These are phyloP conservation scores for Drosophila repleta DNA, from an alignment of 1,140 invertebrate genomes.

Conservation along the genomic window DNA sequence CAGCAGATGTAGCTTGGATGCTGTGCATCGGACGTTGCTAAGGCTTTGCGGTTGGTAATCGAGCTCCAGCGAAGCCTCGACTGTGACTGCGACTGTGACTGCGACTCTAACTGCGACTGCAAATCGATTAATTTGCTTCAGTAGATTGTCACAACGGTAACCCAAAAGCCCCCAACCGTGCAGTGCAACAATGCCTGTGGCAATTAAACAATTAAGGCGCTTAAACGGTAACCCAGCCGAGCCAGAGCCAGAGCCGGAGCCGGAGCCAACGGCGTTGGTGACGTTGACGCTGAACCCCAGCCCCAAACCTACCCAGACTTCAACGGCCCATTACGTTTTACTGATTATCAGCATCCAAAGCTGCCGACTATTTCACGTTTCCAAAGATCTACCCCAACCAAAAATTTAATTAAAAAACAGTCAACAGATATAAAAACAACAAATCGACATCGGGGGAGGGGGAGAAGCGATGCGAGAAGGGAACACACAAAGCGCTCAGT, in stretches of 20 bases:
- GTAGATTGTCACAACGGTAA: conserved; percentile 60
- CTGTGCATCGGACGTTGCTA: conserved; percentile 28
- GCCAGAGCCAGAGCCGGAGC: conserved; percentile 25
- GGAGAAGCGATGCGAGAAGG: not conserved
- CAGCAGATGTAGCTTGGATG: conserved; percentile 9
- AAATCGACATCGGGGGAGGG: not conserved
- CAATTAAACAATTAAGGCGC: conserved; percentile 76
- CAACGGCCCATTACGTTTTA: conserved; percentile 52
- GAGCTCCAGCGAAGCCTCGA: conserved; percentile 1
- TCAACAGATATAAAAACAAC: conserved; percentile 49
- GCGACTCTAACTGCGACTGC: conserved; percentile 13
- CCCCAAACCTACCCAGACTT: conserved; percentile 5
- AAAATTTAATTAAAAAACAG: conserved; percentile 68
- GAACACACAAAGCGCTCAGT: conserved; percentile 45
- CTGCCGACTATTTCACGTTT: conserved; percentile 33
- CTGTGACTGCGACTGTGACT: not conserved
- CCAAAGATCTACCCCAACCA: conserved; percentile 32
- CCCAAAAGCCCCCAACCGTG: conserved; percentile 48
- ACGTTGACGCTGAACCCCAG: conserved; percentile 6
- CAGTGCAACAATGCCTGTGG: conserved; percentile 48
- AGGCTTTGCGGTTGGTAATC: conserved; percentile 34
- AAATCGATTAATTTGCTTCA: conserved; percentile 76
- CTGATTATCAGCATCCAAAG: conserved; percentile 49
- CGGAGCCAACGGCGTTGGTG: conserved; percentile 47
- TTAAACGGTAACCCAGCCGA: conserved; percentile 61